Evolutionary conservation across 1,140 invertebrate species (phyloP), one percentile per base, ranked within the genome.

Genomic region (Mercenaria mercenaria): DNA sequence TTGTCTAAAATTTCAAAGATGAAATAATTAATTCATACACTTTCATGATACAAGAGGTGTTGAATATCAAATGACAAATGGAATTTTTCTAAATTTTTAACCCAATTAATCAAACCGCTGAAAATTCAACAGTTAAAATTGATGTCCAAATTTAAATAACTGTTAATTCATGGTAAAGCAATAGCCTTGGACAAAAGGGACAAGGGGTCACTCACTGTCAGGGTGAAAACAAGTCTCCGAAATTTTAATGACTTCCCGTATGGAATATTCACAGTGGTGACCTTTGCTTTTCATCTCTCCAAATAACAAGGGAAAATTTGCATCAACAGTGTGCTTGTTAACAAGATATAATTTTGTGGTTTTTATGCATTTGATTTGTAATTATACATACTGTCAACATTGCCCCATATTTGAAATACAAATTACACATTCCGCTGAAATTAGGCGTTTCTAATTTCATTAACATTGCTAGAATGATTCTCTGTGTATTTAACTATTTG

Each of bases 381-480:
- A 85, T 85, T 85, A 85, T 85, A 85, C 67, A 74, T 56, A 47
- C 41, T 41, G 64, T 79, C 43, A 56, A 52, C 76, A 79, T 20
- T 79, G 76, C 15, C 26, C 47, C 43, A 50, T 52, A 79, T 52
- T 37, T 79, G 76, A 79, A 50, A 52, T 52, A 72, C 64, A 74
- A 72, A 74, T 74, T 74, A 74, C 50, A 74, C 64, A 85, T 85
- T 85, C 83, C 83, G 26, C 13, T 26, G 20, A 85, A 85, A 85
- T 85, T 85, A 85, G 37, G n/a, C 83, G 83, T 85, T 85, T 85
- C 83, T 76, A 74, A 85, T 85, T 85, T 85, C 83, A 85, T 85
- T 85, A 85, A 74, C 69, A 76, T 85, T 67, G 69, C 50, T 56
- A 41, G 50, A 85, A 59, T 72, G 41, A 72, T 56, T 85, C n/a